Evolutionary conservation across 2,113 vertebrate species (phyloP), one percentile per base, ranked within the genome.

Genomic region (Zosterops borbonicus): DNA sequence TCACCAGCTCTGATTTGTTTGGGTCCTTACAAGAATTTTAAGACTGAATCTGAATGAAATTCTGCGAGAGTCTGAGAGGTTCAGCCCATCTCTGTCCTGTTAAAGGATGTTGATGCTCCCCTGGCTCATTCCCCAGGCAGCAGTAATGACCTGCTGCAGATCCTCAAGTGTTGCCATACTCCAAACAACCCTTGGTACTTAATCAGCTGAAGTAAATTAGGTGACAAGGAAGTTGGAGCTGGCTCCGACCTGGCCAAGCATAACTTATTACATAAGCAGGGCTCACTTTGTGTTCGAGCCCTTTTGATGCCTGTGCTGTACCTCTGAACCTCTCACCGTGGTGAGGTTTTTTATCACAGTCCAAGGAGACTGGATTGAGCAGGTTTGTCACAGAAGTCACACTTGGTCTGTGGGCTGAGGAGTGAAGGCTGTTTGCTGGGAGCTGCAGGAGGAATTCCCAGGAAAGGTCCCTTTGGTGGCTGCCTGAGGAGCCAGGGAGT

Each of bases 191-290:
- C 91, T 6, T 85, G 22, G 59, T 73, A 80, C 81, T 77, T 68
- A 58, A 95, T 94, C 92, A 94, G 95, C 60, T 47, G 47, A 35
- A 83, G 73, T 65, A 58, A 94, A 96, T 96, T 33, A 94, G 91
- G 92, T 94, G 96, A 77, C 2, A 29, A 37, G 81, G 91, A 92
- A 90, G 91, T 75, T 35, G 4, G 35, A 55, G 56, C 89, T 92
- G 94, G 90, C 94, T 65, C 74, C 0, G 5, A 53, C 53, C 89
- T 56, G 89, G 89, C 96, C 94, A 96, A 96, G 33, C 50, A 94
- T 18, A 95, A 90, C 82, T 58, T 28, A 53, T 86, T 18, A 63
- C 78, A 46, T 86, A 55, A 79, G 88, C 83, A 89, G 60, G 44
- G 71, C 24, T 64, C 89, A 7, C 64, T 47, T 70, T 50, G 28